Conservation (phyloP, 2,888 invertebrate genomes). For the Chromoteleia sp. region DNA sequence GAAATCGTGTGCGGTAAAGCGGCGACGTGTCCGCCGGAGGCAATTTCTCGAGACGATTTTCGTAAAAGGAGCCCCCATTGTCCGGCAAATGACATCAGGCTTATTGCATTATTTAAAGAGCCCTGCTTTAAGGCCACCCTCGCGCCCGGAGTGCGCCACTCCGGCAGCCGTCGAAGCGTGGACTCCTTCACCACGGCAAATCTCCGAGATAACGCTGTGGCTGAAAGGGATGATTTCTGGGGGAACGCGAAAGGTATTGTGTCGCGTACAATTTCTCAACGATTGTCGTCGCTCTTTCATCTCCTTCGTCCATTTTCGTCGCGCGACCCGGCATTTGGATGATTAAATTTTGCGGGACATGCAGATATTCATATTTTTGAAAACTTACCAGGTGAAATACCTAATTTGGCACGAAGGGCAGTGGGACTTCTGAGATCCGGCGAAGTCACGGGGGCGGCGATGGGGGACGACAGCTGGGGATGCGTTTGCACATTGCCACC, state of each 20-base stretch:
- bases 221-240: conserved; percentile 72
- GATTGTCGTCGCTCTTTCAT: conserved; percentile 33
- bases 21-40: conserved; percentile 73
- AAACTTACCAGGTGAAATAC: conserved; percentile 81
- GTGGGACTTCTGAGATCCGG: conserved; percentile 82
- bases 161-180: conserved; percentile 70
- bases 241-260: conserved; percentile 58
- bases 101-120: conserved; percentile 84
- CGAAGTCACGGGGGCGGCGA: conserved; percentile 79
- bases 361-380: neutral
- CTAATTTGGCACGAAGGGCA: conserved; percentile 80
- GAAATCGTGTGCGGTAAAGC: conserved; percentile 67
- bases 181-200: conserved; percentile 73
- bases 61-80: conserved; percentile 77
- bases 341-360: neutral
- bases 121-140: conserved; percentile 77
- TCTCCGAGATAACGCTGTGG: conserved; percentile 67
- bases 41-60: conserved; percentile 76
- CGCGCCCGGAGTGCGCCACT: conserved; percentile 66
- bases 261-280: conserved; percentile 33
- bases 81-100: conserved; percentile 83
- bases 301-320: neutral
- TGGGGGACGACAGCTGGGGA: conserved; percentile 82
- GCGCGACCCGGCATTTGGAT: neutral
- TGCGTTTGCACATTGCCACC: conserved; percentile 77